Evolutionary conservation across 2,888 invertebrate species (phyloP).

Genomic region (Drosophila pseudotalamancana): DNA sequence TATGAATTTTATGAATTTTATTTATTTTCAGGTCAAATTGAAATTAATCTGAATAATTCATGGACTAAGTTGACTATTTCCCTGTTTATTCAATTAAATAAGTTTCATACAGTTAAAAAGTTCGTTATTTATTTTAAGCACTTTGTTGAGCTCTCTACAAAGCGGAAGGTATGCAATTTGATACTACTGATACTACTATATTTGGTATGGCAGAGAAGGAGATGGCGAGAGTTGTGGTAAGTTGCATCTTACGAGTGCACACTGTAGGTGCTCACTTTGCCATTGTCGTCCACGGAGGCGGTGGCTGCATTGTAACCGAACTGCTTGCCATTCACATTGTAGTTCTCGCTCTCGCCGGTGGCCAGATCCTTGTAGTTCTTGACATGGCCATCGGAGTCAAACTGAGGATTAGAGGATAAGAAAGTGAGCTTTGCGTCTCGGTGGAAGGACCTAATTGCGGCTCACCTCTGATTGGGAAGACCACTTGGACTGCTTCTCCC

Average conservation of each 20-base stretch:
- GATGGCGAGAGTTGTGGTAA: background rate
- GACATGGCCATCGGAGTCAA: conserved; percentile 80
- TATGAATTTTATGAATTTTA: too few species aligned
- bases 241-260: conserved; percentile 82
- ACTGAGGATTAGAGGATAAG: conserved; percentile 53
- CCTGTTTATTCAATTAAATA: background rate
- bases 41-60: too few species aligned
- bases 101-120: background rate
- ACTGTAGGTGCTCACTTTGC: conserved; percentile 86
- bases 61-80: too few species aligned
- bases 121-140: conserved; percentile 14
- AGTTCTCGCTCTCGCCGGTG: conserved; percentile 83
- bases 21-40: too few species aligned
- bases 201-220: background rate
- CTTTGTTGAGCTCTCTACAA: conserved; percentile 12
- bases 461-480: conserved; percentile 83
- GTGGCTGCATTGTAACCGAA: conserved; percentile 85
- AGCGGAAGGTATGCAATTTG: conserved; percentile 10
- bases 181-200: conserved; percentile 17
- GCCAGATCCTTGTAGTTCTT: conserved; percentile 83
- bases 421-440: background rate
- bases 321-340: conserved; percentile 86
- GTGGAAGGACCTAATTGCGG: background rate
- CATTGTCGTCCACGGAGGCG: conserved; percentile 87
- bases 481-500: conserved; percentile 84